Conservation (phyloP, 1,140 invertebrate genomes). For the Pachyrhynchus sulphureomaculatus region DNA sequence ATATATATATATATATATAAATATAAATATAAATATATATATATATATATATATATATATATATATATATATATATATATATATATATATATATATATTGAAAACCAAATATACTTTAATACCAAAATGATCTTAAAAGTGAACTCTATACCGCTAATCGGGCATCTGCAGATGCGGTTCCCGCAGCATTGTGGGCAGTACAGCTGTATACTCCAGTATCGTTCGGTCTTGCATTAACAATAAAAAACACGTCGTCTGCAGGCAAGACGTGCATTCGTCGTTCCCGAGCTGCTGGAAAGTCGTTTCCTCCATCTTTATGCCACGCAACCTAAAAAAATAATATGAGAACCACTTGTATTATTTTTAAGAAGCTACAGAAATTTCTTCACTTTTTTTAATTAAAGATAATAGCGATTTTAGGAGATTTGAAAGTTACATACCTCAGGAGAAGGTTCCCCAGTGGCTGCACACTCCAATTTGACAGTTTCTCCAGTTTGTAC, state of each 20-base stretch:
- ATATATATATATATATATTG: no score
- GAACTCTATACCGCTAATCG: conserved; percentile 11
- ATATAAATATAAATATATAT: no score
- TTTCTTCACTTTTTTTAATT: no score
- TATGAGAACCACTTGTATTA: no score
- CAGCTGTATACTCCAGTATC: conserved; percentile 94
- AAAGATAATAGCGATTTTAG: no score
- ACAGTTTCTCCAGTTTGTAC: conserved; percentile 84
- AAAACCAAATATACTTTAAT: no score
- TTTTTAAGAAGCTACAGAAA: no score
- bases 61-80: no score
- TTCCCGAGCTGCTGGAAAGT: conserved; percentile 93
- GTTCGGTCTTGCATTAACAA: conserved; percentile 81
- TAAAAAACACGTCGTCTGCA: conserved; percentile 89
- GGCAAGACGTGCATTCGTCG: conserved; percentile 90
- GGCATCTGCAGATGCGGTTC: conserved; percentile 82
- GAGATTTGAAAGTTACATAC: conserved; percentile 45
- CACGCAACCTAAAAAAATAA: conserved; percentile 62
- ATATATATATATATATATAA: no score
- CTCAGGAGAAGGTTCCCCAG: conserved; percentile 83
- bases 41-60: no score
- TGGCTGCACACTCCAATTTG: conserved; percentile 86
- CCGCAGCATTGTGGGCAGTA: conserved; percentile 87
- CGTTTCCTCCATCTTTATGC: conserved; percentile 92
- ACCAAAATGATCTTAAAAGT: no score